Evolutionary conservation across 2,113 vertebrate genomes (phyloP).

Genomic region (Anthoscopus minutus): DNA sequence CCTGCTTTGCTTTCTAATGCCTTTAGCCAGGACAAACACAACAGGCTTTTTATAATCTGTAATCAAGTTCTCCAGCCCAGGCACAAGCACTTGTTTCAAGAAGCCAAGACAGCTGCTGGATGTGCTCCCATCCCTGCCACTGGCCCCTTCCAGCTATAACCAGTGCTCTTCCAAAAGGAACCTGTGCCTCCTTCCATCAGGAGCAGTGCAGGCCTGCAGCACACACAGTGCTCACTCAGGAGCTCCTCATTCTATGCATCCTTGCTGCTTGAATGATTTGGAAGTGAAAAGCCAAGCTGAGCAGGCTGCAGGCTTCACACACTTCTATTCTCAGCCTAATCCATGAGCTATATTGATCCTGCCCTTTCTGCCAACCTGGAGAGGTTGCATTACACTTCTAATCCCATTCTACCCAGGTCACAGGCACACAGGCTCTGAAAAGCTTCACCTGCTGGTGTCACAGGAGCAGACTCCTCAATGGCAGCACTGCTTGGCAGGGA

Average conservation of each 20-base stretch:
- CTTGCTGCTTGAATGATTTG: conserved; percentile 8
- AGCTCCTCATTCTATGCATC: not conserved
- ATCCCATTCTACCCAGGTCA: conserved; percentile 55
- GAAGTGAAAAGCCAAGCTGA: conserved; percentile 7
- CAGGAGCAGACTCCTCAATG: conserved; percentile 8
- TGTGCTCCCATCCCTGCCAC: not conserved
- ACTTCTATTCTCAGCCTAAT: conserved; percentile 46
- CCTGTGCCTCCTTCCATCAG: not conserved
- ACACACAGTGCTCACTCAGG: not conserved
- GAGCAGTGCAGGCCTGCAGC: not conserved
- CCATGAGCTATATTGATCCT: conserved; percentile 38
- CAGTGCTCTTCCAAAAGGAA: not conserved
- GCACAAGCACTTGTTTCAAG: not conserved
- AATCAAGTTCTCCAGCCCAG: not conserved
- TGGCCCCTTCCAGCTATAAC: not conserved
- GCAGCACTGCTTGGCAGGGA: conserved; percentile 29
- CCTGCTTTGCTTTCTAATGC: conserved; percentile 40
- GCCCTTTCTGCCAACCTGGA: conserved; percentile 35
- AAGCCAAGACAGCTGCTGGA: not conserved
- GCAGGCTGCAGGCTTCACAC: not conserved
- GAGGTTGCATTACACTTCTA: conserved; percentile 43
- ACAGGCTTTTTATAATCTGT: conserved; percentile 20
- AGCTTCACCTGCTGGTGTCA: conserved; percentile 56
- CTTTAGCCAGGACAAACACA: conserved; percentile 39
- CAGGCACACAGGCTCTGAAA: conserved; percentile 22